Conservation (phyloP, 2,888 invertebrate species). For the Sycophila texana region DNA sequence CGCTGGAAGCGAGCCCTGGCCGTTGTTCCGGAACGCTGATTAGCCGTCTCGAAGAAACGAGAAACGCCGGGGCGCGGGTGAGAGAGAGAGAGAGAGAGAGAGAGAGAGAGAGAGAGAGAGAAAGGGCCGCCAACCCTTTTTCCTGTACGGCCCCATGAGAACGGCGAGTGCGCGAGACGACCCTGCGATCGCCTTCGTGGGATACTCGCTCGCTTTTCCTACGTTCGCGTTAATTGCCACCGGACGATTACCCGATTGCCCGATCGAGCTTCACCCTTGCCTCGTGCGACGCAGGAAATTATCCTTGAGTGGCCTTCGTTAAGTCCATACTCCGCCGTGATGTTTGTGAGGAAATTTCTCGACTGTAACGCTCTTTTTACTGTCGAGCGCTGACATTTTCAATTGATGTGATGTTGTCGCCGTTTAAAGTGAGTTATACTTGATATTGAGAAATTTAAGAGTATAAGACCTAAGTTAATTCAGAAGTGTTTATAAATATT, state of each 20-base stretch:
- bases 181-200: slow-evolving; percentile 25
- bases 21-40: slow-evolving; percentile 56
- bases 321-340: too few relatives aligned
- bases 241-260: not conserved
- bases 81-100: slow-evolving; percentile 10
- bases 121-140: slow-evolving; percentile 19
- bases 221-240: slow-evolving; percentile 40
- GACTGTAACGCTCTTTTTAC: too few relatives aligned
- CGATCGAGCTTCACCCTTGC: not conserved
- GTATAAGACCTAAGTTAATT: too few relatives aligned
- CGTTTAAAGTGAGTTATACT: too few relatives aligned
- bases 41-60: slow-evolving; percentile 57
- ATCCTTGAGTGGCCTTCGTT: too few relatives aligned
- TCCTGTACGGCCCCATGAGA: slow-evolving; percentile 27
- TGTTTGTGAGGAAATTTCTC: too few relatives aligned
- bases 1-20: slow-evolving; percentile 18
- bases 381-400: too few relatives aligned
- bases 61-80: slow-evolving; percentile 34
- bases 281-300: not conserved
- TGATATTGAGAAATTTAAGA: too few relatives aligned
- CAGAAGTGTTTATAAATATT: too few relatives aligned
- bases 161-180: not conserved
- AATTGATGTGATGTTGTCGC: too few relatives aligned
- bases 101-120: slow-evolving; percentile 3
- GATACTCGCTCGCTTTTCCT: slow-evolving; percentile 40